Base-by-base conservation (phyloP, 2,888 invertebrate genomes). In the Autographa pulchrina region DNA sequence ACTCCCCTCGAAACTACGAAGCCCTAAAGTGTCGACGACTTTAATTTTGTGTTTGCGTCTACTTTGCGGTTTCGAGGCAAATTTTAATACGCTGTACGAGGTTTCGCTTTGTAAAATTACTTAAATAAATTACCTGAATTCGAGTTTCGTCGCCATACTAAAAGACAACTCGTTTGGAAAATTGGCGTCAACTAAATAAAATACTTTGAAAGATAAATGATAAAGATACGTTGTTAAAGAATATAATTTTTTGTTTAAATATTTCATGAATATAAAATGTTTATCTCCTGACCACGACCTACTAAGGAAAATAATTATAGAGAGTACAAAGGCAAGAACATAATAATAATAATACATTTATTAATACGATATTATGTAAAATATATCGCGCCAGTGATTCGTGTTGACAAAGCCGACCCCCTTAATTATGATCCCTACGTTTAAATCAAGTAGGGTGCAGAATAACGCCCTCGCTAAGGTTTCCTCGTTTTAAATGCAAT, bases 11-110 rank as follows among this genome's bases (percentile, higher is more conserved):
- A 91, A 94, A 95, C 93, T 94, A 93, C 93, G 94, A 92, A 92
- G 92, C 94, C 93, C 92, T 93, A 92, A 93, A 95, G 95, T 94
- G 95, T 93, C 93, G 92, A 94, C 93, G 94, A 94, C 93, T 95
- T 95, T 95, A 93, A 95, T 95, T 94, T 94, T 93, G 93, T 94
- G 95, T 95, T 95, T 94, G 94, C 94, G 92, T 95, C 92, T 94
- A 95, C 95, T 95, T 94, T 93, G 95, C 90, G 95, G 95, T 93
- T 88, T 89, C 89, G 89, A 87, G 89, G 92, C 92, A 94, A 94
- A 95, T 93, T 95, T 95, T 94, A 94, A 94, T 94, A 93, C 92
- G 91, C 89, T 90, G 91, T 90, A 89, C 91, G 92, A 89, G 91
- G 90, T 89, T 89, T 89, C 91, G 89, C 90, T 92, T 92, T 92